Evolutionary conservation across 37 sponge, comb jelly and placozoan species (phyloP), one percentile per base, ranked within the genome.

Genomic region (Spongia lamella): DNA sequence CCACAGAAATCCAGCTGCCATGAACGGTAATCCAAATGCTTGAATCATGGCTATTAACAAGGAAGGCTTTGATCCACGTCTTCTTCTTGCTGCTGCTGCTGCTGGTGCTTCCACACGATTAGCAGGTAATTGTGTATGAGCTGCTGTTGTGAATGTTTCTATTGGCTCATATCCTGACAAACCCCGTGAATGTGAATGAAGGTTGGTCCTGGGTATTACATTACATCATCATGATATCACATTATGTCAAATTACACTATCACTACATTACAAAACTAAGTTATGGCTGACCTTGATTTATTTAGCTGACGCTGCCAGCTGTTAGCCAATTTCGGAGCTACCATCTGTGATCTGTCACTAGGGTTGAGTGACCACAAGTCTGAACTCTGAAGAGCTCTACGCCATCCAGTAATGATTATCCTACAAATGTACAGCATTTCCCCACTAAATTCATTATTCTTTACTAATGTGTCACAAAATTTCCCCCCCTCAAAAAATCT

Each of bases 301-400:
- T 77, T 38, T 6, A 89, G 31, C 50, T 92, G 70, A 31, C 77
- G 61, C 7, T 92, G 61, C 92, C 90, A 95, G 30, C 67, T 70
- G 7, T 38, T 66, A 50, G 81, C 66, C 54, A 95, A 92, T 11
- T 65, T 19, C 0, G 89, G 75, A 24, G 80, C 84, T 21, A 88
- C 73, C 19, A 61, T 73, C 25, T 26, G 21, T 14, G 90, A 84
- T 70, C 67, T 85, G 62, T 92, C 93, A 20, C 78, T 54, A 14
- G 53, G 54, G 30, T 77, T 79, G 52, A 95, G 79, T 38, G 72
- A 81, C 53, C 78, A 73, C 29, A 95, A 78, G 68, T 95, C 92
- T 0, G 43, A 38, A 50, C 82, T 64, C 51, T 76, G 60, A 25
- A 95, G 73, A 0, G 93, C 56, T 16, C 56, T 27, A 19, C 84